Evolutionary conservation across 2,113 vertebrate genomes (phyloP), one percentile per base, ranked within the genome.

Genomic region (Alligator sinensis): DNA sequence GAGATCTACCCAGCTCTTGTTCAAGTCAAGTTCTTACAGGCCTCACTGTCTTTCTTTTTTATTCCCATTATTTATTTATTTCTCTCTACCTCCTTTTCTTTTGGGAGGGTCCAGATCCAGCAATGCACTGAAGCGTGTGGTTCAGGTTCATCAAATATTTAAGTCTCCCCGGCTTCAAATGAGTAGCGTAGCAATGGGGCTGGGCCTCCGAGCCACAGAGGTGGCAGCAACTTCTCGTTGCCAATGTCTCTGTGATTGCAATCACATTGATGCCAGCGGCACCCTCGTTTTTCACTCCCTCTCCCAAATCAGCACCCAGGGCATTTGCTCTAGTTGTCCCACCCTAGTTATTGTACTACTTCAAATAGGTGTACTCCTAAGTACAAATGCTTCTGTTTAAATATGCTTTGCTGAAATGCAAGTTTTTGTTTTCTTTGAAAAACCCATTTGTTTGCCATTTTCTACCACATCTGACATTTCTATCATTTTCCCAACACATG

Each of bases 401-500:
- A 87, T 11, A 88, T 5, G n/a, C 6, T 91, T 74, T 84, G 83
- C 27, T 82, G 78, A 82, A 86, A 89, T 75, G 82, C 15, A 81
- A 4, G 24, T 24, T 47, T 47, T 47, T 47, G 47, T 47, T 47
- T 47, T 47, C 70, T 87, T 92, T 82, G 91, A 93, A 88, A 81
- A 91, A 61, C 17, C 1, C 4, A 63, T 92, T 94, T 47, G 47
- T 47, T 79, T 5, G 47, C 55, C 72, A 76, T 86, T 92, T 84
- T 21, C 34, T 22, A 47, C 72, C 76, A 78, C 89, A 93, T 91
- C 82, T 62, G 89, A n/a, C 87, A 88, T 86, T 91, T 95, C 94
- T 9, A 88, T 22, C 78, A 91, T 86, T 96, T 95, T 96, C 86
- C 86, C 78, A 82, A 95, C 75, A 80, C 34, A 54, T 86, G 90